Evolutionary conservation across 2,888 invertebrate species (phyloP), one percentile per base, ranked within the genome.

Genomic region (Acronicta leporina): DNA sequence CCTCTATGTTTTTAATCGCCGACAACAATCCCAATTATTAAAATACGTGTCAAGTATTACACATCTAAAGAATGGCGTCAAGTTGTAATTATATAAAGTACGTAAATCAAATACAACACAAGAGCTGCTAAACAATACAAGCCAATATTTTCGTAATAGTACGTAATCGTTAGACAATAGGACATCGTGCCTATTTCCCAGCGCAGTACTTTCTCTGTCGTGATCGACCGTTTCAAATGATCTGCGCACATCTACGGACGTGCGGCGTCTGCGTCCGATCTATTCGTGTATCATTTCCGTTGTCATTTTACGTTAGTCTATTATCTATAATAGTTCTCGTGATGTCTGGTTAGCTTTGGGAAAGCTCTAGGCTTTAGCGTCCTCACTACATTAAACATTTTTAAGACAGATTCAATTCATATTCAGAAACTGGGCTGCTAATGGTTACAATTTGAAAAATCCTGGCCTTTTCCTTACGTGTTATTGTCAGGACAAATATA

Each of bases 151-250:
- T 68, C 58, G 56, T 65, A 80, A 79, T 65, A 65, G 47, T 56
- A 63, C 60, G 61, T 63, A 69, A 73, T 45, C 58, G 16, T 40
- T 52, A 54, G 47, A 75, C 73, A 79, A 76, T 81, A 49, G 68
- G 56, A 59, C 66, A 52, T 63, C 53, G 78, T 67, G 64, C 44
- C 61, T 75, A 75, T 69, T 83, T 80, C 74, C 74, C 77, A 77
- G 65, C 51, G 63, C 59, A 73, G 54, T 55, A 68, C 88, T 88
- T 87, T 88, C 87, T 79, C 85, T 75, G 70, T 82, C 86, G 87
- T 87, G 87, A 87, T 86, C 82, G 84, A 86, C 82, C 65, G 80
- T 75, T 63, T 75, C 64, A 68, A 67, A 63, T 20, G 70, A 63
- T 27, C 43, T 46, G 35, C 41, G 41, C 44, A 56, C 68, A 51